A percentile compares a stretch with the other conserved stretches of the same genome.
These are phyloP conservation scores for Melangyna quadrimaculata DNA, from an alignment of 2,888 invertebrate genomes.

Conservation along the genomic window DNA sequence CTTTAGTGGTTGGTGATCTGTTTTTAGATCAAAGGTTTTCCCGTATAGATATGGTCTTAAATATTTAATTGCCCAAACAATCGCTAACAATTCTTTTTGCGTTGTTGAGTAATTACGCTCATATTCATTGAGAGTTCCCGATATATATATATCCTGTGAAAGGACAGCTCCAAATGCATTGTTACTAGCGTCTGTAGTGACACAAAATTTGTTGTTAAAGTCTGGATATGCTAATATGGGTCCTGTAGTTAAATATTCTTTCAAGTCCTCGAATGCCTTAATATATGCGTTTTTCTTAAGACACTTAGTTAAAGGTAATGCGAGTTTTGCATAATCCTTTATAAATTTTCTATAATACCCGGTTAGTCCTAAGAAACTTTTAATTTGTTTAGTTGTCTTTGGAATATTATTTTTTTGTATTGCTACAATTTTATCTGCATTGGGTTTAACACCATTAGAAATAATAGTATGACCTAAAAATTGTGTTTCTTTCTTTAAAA, in stretches of 20 bases:
- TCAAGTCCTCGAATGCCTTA: not conserved
- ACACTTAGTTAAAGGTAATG: too few relatives aligned
- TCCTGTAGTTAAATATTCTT: not conserved
- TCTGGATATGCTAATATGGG: not conserved
- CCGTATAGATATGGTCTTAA: not conserved
- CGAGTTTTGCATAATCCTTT: too few relatives aligned
- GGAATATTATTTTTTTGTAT: not conserved
- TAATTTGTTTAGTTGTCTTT: not conserved
- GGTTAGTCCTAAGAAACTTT: not conserved
- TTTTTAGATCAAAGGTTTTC: not conserved
- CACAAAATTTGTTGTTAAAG: not conserved
- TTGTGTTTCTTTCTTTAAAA: not conserved
- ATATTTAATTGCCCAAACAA: not conserved
- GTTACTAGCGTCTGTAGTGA: not conserved
- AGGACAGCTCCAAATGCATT: not conserved
- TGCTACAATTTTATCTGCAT: not conserved
- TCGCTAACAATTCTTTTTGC: not conserved
- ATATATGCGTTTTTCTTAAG: not conserved
- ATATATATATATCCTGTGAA: not conserved
- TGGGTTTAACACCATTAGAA: not conserved
- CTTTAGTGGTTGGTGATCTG: not conserved
- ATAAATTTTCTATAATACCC: too few relatives aligned
- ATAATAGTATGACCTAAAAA: not conserved
- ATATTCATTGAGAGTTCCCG: not conserved
- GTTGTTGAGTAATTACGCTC: too few relatives aligned